Percentiles rank a stretch among this genome's conserved stretches.
These are phyloP conservation scores for Plecotus auritus DNA, from an alignment of 2,113 vertebrate species.

Conservation along the genomic window DNA sequence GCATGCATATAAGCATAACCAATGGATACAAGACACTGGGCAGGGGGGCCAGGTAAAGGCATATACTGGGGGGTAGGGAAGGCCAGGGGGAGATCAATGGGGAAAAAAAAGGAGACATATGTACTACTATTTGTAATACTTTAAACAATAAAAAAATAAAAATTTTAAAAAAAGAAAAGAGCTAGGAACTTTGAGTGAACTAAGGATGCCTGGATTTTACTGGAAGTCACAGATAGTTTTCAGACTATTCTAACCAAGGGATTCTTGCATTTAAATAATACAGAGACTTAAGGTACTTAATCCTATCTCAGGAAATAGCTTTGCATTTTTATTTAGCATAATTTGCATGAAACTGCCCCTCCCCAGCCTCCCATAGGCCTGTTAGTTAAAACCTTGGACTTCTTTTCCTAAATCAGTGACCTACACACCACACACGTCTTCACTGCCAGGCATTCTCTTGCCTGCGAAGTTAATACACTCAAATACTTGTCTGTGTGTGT, in stretches of 20 bases:
- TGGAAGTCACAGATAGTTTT: not conserved
- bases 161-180: no score
- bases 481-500: not conserved
- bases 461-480: not conserved
- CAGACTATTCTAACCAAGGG: not conserved
- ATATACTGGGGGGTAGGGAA: no score
- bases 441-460: not conserved
- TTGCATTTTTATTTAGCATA: not conserved
- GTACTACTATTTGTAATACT: no score
- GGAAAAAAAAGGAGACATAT: no score
- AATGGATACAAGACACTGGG: no score
- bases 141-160: no score
- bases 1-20: no score
- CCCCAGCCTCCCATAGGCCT: no score
- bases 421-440: not conserved
- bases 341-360: not conserved
- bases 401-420: not conserved
- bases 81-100: no score
- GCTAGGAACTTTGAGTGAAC: not conserved
- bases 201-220: not conserved
- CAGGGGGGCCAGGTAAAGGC: no score
- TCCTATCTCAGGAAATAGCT: not conserved
- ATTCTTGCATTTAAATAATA: not conserved
- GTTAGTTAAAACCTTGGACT: not conserved
- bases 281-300: not conserved